phyloP scores from a whole-genome alignment of 2,113 vertebrate species.

The Grus americana region DNA sequence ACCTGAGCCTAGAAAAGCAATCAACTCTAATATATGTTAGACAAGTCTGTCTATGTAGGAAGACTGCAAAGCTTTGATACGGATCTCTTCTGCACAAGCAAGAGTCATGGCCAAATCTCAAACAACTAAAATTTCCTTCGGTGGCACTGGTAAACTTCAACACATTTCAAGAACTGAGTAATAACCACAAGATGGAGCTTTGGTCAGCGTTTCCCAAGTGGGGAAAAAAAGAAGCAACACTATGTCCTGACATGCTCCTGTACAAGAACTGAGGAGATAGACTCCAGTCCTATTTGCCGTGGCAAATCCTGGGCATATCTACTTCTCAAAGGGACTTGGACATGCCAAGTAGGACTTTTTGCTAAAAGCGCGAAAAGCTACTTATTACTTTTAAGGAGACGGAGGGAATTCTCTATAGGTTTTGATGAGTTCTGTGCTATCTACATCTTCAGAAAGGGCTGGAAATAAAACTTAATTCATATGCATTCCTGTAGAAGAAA shows the following conservation, averaged over 20 bases:
- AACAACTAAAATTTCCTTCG: background rate
- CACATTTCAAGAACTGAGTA: background rate
- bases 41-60: background rate
- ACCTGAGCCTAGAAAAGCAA: background rate
- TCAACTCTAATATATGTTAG: background rate
- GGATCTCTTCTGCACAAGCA: background rate
- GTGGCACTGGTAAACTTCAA: background rate
- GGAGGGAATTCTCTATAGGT: background rate
- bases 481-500: background rate
- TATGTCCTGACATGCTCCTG: background rate
- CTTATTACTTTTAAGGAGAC: background rate
- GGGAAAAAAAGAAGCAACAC: background rate
- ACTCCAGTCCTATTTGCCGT: background rate
- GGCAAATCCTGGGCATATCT: background rate
- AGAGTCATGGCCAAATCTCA: background rate
- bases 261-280: background rate
- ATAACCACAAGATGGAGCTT: slow-evolving; percentile 65
- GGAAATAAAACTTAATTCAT: background rate
- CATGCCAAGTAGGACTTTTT: background rate
- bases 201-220: background rate
- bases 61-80: background rate
- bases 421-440: background rate
- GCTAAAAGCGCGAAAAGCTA: background rate
- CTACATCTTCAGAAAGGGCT: background rate
- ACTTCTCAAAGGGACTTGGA: background rate